Conservation (phyloP, 2,797 vertebrate genomes). For the Smutsia temminckii region DNA sequence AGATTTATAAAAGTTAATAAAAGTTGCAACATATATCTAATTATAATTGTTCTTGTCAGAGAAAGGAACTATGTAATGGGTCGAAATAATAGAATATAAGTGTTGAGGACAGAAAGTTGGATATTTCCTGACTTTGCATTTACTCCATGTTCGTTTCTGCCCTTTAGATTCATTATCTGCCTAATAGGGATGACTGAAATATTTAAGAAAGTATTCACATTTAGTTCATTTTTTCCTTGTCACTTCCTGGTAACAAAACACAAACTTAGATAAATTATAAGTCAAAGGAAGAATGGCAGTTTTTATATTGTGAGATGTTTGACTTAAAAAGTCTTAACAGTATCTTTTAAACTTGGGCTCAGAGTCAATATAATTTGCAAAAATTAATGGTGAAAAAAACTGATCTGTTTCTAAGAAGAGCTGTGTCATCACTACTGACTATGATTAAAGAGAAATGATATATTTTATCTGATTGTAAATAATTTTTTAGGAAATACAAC, state of each 20-base stretch:
- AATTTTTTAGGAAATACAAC: background rate
- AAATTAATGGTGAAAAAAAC: background rate
- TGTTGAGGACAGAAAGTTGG: background rate
- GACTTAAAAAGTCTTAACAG: background rate
- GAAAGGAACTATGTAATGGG: background rate
- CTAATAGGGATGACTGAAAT: background rate
- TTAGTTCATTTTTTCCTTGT: background rate
- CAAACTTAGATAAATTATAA: background rate
- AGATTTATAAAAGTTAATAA: background rate
- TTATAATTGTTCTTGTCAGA: background rate
- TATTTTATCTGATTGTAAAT: background rate
- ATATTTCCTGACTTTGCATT: background rate
- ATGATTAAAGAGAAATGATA: background rate
- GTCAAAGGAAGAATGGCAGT: accelerated
- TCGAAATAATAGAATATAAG: background rate
- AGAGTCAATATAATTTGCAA: background rate
- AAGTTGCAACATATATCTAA: background rate
- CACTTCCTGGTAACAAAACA: background rate
- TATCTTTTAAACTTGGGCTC: background rate
- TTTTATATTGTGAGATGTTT: background rate
- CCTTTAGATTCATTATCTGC: background rate
- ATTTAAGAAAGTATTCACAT: background rate
- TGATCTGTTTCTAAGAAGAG: background rate
- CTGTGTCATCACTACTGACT: background rate
- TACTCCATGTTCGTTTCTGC: background rate